phyloP scores from a whole-genome alignment of 2,113 vertebrate species.

The Chauna torquata region DNA sequence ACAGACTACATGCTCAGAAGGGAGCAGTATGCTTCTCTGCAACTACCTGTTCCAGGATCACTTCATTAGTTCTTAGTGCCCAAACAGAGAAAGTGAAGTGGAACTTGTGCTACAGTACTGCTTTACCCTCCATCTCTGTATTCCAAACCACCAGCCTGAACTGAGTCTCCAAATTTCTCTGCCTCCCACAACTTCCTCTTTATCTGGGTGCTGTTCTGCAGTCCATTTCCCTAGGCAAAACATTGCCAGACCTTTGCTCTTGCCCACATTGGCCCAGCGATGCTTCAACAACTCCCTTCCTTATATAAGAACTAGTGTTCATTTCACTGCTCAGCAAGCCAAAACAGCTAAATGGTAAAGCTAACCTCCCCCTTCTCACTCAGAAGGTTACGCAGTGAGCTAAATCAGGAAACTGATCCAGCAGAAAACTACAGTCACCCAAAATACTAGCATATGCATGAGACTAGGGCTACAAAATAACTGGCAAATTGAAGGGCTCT shows the following conservation, averaged over 20 bases:
- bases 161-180: background rate
- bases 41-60: background rate
- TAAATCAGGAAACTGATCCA: background rate
- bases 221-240: background rate
- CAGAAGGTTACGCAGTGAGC: background rate
- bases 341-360: background rate
- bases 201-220: background rate
- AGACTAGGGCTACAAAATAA: background rate
- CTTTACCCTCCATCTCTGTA: background rate
- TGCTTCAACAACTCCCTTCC: background rate
- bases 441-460: accelerated
- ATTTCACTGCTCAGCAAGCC: background rate
- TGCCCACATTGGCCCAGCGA: background rate
- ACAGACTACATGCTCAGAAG: background rate
- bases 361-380: background rate
- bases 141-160: background rate
- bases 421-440: background rate
- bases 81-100: background rate
- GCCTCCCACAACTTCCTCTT: background rate
- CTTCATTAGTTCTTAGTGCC: background rate
- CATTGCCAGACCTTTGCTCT: background rate
- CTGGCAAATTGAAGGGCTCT: background rate
- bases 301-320: background rate
- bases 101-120: background rate
- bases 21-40: background rate